Evolutionary conservation across 2,888 invertebrate genomes (phyloP).

Genomic region (Hyppa rectilinea): DNA sequence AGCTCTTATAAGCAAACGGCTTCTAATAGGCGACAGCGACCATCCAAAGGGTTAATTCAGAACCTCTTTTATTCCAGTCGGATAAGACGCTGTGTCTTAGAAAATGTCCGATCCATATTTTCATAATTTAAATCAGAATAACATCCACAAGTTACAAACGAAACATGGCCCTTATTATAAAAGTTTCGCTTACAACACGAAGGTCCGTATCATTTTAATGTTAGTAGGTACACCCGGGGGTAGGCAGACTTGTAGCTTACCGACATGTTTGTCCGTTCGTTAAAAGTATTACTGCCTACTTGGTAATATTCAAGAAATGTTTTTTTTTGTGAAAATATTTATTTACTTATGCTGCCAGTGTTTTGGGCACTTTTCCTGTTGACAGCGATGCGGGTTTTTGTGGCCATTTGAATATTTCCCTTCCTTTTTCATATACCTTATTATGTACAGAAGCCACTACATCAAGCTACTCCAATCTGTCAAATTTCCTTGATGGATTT

Average conservation of each 20-base stretch:
- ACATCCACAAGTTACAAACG: conserved; percentile 21
- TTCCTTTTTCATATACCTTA: no score
- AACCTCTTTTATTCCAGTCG: background rate
- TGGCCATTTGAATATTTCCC: no score
- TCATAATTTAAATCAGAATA: conserved; percentile 22
- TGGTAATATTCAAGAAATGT: background rate
- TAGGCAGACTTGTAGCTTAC: conserved; percentile 29
- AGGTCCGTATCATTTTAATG: conserved; percentile 31
- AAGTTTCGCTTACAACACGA: conserved; percentile 69
- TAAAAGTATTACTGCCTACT: conserved; percentile 20
- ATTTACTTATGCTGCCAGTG: no score
- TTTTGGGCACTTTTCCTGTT: no score
- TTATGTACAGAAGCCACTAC: no score
- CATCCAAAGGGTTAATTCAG: no score
- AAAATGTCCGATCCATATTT: background rate
- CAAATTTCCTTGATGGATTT: no score
- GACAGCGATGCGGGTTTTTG: no score
- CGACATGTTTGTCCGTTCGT: conserved; percentile 37
- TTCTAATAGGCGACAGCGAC: no score
- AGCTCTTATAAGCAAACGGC: no score
- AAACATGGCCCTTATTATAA: conserved; percentile 70
- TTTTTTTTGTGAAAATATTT: background rate
- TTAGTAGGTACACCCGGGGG: background rate
- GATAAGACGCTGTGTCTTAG: background rate
- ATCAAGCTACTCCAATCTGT: no score